Conservation (phyloP, 2,113 vertebrate genomes). For the Shinisaurus crocodilurus region DNA sequence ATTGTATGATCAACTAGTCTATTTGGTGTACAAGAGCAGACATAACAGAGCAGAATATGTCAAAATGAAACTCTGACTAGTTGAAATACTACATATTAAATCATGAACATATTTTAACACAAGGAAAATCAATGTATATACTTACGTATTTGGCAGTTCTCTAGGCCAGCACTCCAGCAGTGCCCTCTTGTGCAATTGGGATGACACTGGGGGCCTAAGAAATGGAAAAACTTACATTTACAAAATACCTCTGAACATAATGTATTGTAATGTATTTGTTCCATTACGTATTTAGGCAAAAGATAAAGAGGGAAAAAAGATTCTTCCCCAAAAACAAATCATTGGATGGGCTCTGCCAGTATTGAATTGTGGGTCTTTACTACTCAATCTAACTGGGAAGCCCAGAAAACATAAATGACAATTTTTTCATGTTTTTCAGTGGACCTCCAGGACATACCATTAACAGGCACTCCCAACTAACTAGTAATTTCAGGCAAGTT, state of each 20-base stretch:
- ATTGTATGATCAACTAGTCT: background rate
- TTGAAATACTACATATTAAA: background rate
- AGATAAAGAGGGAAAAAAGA: background rate
- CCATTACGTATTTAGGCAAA: background rate
- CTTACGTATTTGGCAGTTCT: conserved; percentile 94
- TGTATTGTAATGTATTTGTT: background rate
- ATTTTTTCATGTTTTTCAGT: background rate
- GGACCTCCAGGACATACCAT: background rate
- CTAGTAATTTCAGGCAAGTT: background rate
- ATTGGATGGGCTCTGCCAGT: too few relatives aligned
- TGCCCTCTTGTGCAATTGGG: conserved; percentile 84
- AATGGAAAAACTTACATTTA: background rate
- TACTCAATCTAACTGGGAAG: background rate
- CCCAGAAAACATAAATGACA: background rate
- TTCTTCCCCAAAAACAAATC: too few relatives aligned
- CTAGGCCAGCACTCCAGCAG: conserved; percentile 88
- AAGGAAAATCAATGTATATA: background rate
- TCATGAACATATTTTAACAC: background rate
- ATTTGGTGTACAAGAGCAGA: too few relatives aligned
- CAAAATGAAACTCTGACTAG: background rate
- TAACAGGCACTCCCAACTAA: background rate
- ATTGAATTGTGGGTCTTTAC: background rate
- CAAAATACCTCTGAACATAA: background rate
- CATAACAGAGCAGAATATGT: background rate
- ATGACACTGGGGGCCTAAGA: conserved; percentile 87